Evolutionary conservation across 2,888 invertebrate species (phyloP).

Genomic region (Malthinus flaveolus): DNA sequence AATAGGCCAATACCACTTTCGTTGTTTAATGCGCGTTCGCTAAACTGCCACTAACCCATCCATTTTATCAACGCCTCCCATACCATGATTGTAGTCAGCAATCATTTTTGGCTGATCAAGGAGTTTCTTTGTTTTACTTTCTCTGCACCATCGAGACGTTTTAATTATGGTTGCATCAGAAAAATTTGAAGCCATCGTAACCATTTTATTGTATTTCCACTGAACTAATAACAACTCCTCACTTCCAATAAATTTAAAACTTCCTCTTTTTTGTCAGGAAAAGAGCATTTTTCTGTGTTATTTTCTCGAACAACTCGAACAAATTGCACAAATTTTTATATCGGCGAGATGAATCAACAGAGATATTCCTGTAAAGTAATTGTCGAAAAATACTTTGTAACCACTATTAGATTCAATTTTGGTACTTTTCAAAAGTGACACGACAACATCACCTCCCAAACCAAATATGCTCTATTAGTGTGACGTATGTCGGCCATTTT

Average conservation of each 20-base stretch:
- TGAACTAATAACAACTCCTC: too few relatives aligned
- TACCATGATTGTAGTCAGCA: background rate
- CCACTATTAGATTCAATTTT: too few relatives aligned
- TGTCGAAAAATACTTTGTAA: too few relatives aligned
- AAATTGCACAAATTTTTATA: too few relatives aligned
- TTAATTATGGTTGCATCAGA: background rate
- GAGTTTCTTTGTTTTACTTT: background rate
- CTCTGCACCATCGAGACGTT: background rate
- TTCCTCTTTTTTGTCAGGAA: conserved; percentile 17
- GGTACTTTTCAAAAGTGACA: too few relatives aligned
- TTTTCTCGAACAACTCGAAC: conserved; percentile 27
- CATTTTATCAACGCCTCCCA: background rate
- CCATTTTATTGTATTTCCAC: background rate
- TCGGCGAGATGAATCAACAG: too few relatives aligned
- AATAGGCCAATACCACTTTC: too few relatives aligned
- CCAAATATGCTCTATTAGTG: too few relatives aligned
- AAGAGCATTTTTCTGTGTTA: conserved; percentile 18
- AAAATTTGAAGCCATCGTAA: background rate
- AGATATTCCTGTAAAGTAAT: too few relatives aligned
- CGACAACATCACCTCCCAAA: too few relatives aligned
- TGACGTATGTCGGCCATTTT: too few relatives aligned
- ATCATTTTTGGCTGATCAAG: background rate
- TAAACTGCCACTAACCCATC: background rate
- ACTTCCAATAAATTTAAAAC: conserved; percentile 10
- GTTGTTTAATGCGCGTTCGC: too few relatives aligned